Evolutionary conservation across 2,113 vertebrate genomes (phyloP).

Genomic region (Eurystomus gularis): DNA sequence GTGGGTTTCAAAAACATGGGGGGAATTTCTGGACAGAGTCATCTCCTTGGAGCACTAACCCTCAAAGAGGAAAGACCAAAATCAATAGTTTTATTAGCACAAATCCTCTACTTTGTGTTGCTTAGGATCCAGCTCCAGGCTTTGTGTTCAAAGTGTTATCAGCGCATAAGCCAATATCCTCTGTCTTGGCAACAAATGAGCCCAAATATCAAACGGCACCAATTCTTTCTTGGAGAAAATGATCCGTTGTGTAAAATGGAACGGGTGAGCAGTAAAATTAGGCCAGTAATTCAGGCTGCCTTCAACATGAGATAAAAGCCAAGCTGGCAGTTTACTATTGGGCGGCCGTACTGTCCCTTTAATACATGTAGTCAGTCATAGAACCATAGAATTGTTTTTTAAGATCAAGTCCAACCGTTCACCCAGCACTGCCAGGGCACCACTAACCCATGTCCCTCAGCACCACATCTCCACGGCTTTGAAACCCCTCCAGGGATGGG

Average conservation of each 20-base stretch:
- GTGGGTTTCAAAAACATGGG: accelerated
- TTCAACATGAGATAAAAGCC: constrained; percentile 32
- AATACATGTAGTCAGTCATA: background rate
- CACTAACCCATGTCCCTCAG: background rate
- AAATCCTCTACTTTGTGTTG: background rate
- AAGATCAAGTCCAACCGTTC: background rate
- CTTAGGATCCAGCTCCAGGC: background rate
- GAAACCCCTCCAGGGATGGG: background rate
- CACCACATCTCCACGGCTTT: background rate
- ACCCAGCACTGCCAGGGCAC: background rate
- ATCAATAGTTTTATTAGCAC: background rate
- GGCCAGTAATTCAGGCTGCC: background rate
- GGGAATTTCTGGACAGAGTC: background rate
- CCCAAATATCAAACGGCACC: constrained; percentile 14
- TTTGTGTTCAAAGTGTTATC: background rate
- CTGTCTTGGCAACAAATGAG: background rate
- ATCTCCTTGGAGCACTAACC: background rate
- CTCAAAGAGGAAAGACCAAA: background rate
- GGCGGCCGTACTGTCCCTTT: background rate
- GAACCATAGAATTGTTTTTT: background rate
- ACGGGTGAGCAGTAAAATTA: constrained; percentile 35
- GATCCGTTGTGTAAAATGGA: background rate
- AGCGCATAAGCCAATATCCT: background rate
- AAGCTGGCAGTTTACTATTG: background rate
- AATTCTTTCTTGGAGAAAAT: background rate